These are phyloP conservation scores for Acanthurus leucopareius DNA, from an alignment of 2,797 vertebrate genomes.

Conservation along the genomic window DNA sequence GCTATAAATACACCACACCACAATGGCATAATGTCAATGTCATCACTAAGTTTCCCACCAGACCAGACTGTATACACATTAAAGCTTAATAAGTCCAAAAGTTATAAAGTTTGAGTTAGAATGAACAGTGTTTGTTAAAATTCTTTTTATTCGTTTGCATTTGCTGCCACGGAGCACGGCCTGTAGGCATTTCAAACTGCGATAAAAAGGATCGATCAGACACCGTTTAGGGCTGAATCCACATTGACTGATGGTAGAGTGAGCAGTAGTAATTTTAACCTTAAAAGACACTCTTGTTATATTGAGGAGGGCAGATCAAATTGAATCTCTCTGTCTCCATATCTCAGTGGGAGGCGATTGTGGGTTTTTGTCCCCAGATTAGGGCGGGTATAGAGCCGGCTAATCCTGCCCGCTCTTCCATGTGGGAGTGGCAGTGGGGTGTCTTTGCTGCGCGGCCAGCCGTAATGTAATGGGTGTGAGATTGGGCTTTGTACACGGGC, in stretches of 20 bases:
- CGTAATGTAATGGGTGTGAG: slow-evolving; percentile 84
- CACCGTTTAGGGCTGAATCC: slow-evolving; percentile 68
- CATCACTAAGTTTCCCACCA: too few species aligned
- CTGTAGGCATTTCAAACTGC: slow-evolving; percentile 21
- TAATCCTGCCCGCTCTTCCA: slow-evolving; percentile 86
- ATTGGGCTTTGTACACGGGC: slow-evolving; percentile 66
- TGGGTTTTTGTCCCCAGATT: slow-evolving; percentile 86
- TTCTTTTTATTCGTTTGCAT: slow-evolving; percentile 17
- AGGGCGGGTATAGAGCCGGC: slow-evolving; percentile 79
- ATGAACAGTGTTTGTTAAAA: neutral
- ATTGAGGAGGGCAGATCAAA: slow-evolving; percentile 72
- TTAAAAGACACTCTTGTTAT: slow-evolving; percentile 78
- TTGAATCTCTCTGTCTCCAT: slow-evolving; percentile 75
- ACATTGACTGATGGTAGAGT: slow-evolving; percentile 67
- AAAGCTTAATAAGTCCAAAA: too few species aligned
- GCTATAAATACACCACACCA: too few species aligned
- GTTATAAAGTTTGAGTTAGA: too few species aligned
- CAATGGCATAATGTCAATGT: too few species aligned
- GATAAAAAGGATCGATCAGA: slow-evolving; percentile 60
- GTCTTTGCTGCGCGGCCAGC: slow-evolving; percentile 85
- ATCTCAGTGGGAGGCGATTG: slow-evolving; percentile 80
- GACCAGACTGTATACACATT: too few species aligned
- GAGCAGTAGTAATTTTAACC: slow-evolving; percentile 77
- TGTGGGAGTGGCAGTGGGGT: slow-evolving; percentile 83
- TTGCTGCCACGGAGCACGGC: slow-evolving; percentile 9